Base-by-base conservation (phyloP, 2,888 invertebrate genomes). In the Ophraella communa region DNA sequence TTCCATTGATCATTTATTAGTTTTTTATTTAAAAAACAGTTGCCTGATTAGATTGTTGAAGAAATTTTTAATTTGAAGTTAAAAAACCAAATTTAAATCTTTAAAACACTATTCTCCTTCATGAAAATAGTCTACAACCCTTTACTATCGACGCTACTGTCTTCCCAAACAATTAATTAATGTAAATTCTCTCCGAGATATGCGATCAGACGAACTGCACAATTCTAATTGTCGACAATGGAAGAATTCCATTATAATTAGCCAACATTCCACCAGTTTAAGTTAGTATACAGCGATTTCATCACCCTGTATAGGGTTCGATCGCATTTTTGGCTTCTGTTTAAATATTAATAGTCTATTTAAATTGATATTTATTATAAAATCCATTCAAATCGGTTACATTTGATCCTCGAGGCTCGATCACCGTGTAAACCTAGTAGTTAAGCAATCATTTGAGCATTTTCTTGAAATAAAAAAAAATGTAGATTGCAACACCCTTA, bases 101-200 rank as follows among this genome's bases (percentile, higher is more conserved):
- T n/a, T n/a, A n/a, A n/a, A n/a, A n/a, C n/a, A n/a, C n/a, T n/a
- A n/a, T n/a, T n/a, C n/a, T n/a, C n/a, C n/a, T n/a, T n/a, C n/a
- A n/a, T n/a, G n/a, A n/a, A n/a, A n/a, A n/a, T n/a, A n/a, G n/a
- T n/a, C n/a, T n/a, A n/a, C n/a, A n/a, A n/a, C n/a, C n/a, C n/a
- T n/a, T n/a, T n/a, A n/a, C n/a, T n/a, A n/a, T n/a, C n/a, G n/a
- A 21, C 4, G 49, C 23, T 24, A 14, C 24, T 49, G 74, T 69
- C 76, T 69, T 73, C n/a, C n/a, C n/a, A 67, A 59, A 77, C 74
- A 75, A 76, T 78, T 78, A 79, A 79, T 79, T 78, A 79, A 79
- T 79, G 79, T 77, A 78, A 79, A 79, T 79, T 76, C 69, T 68
- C n/a, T 53, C 69, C 68, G 67, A 76, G 78, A 79, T 79, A 79